A percentile compares a stretch with the other conserved stretches of the same genome.
These are phyloP conservation scores for Tiliacea citrago DNA, from an alignment of 2,888 invertebrate genomes.

Conservation along the genomic window DNA sequence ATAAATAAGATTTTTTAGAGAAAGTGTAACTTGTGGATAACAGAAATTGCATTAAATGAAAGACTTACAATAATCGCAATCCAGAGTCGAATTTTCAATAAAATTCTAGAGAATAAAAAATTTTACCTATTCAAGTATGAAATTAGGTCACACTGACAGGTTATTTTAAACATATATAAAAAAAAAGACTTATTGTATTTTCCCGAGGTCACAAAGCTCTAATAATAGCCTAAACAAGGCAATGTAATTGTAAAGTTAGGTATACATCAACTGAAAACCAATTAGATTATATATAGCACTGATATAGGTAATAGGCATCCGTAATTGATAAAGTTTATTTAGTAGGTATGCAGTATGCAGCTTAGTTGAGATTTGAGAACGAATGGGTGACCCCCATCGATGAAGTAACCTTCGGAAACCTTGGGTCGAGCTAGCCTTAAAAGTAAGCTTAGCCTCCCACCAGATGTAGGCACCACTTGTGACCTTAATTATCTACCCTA, in stretches of 20 bases:
- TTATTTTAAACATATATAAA: slow-evolving; percentile 3
- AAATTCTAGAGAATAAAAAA: slow-evolving; percentile 9
- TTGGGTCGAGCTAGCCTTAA: background rate
- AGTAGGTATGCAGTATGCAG: background rate
- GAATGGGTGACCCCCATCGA: background rate
- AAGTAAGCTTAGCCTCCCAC: background rate
- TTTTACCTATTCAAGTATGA: slow-evolving; percentile 16
- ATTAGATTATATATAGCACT: slow-evolving; percentile 23
- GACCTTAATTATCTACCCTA: too few relatives aligned
- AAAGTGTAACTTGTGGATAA: background rate
- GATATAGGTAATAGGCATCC: background rate
- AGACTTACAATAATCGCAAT: too few relatives aligned
- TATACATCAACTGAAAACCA: slow-evolving; percentile 10
- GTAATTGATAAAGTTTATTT: slow-evolving; percentile 12
- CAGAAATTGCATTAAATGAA: background rate
- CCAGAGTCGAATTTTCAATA: background rate
- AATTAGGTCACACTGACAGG: slow-evolving; percentile 34
- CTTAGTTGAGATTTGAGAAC: background rate
- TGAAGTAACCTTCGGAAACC: background rate
- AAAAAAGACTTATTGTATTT: slow-evolving; percentile 9
- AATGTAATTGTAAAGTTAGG: background rate
- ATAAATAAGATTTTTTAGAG: background rate
- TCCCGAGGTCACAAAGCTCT: slow-evolving; percentile 18
- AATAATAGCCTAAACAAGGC: slow-evolving; percentile 35
- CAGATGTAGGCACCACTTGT: too few relatives aligned